These are phyloP conservation scores for Lasioglossum marginatum DNA, from an alignment of 2,888 invertebrate genomes.

Conservation along the genomic window DNA sequence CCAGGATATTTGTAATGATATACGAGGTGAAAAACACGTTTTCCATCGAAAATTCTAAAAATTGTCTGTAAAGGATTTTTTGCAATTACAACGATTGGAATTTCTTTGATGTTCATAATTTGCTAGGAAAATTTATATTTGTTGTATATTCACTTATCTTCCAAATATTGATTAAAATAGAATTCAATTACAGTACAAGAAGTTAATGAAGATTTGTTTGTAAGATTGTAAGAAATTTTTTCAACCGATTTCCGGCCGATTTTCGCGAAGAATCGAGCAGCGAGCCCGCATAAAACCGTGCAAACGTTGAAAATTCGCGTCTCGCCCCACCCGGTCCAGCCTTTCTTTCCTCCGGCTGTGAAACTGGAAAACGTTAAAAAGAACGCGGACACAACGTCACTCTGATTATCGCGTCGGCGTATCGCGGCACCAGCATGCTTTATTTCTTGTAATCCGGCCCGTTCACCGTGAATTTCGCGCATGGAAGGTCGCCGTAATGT, in stretches of 20 bases:
- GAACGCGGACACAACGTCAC: conserved; percentile 51
- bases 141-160: too few species aligned
- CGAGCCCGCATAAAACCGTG: conserved; percentile 68
- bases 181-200: neutral
- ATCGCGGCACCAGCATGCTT: conserved; percentile 57
- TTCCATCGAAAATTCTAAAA: neutral
- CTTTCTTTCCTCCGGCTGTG: neutral
- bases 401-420: conserved; percentile 43
- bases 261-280: neutral
- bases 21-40: neutral
- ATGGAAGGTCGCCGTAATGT: conserved; percentile 38
- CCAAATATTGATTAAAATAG: too few species aligned
- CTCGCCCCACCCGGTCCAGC: neutral
- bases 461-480: conserved; percentile 37
- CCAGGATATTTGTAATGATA: neutral
- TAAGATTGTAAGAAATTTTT: neutral
- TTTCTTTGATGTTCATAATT: too few species aligned
- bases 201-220: neutral
- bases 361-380: conserved; percentile 37
- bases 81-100: too few species aligned
- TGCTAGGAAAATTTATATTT: too few species aligned
- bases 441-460: conserved; percentile 50
- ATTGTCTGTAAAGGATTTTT: neutral
- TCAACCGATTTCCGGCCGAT: neutral
- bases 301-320: conserved; percentile 62